phyloP scores from a whole-genome alignment of 2,797 vertebrate species.

The Gallinago solitaria region DNA sequence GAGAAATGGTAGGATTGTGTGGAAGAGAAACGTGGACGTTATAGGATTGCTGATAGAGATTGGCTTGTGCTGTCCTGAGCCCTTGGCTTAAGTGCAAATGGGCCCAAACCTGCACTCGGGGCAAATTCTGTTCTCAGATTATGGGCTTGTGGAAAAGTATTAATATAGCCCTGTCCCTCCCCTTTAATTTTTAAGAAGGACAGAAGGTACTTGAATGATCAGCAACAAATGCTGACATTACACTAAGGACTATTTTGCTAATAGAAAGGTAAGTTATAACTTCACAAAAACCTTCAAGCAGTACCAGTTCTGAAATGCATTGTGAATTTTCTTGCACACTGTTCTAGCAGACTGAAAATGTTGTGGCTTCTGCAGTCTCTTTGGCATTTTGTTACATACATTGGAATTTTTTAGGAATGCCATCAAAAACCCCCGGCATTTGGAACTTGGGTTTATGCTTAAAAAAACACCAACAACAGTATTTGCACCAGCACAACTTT shows the following conservation, averaged over 20 bases:
- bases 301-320: accelerated
- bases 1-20: neutral
- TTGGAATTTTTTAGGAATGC: neutral
- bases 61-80: neutral
- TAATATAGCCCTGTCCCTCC: neutral
- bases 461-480: neutral
- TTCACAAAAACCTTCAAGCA: neutral
- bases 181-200: neutral
- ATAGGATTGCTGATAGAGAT: neutral
- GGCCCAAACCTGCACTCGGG: neutral
- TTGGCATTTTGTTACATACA: neutral
- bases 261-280: neutral
- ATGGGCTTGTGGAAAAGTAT: neutral
- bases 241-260: neutral
- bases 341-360: neutral
- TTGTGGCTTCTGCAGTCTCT: neutral
- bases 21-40: accelerated
- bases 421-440: accelerated
- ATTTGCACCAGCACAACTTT: neutral
- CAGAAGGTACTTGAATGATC: neutral
- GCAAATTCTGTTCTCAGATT: neutral
- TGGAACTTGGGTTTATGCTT: neutral
- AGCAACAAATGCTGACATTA: neutral
- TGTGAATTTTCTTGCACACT: neutral
- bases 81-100: neutral